Evolutionary conservation across 1,140 invertebrate genomes (phyloP).

Genomic region (Caenorhabditis brenneri): DNA sequence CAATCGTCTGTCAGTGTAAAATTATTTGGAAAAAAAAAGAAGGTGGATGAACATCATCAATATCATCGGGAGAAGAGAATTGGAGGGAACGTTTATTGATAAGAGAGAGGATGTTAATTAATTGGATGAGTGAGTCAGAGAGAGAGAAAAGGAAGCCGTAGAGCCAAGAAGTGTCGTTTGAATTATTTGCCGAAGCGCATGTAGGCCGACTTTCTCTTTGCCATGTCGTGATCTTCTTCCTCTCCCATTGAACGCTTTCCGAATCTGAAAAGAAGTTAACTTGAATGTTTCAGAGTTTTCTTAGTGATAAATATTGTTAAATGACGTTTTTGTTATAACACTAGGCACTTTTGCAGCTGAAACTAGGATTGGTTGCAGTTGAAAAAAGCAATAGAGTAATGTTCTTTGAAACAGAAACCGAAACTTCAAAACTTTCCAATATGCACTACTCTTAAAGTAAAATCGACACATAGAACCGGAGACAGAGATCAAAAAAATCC

Average conservation of each 20-base stretch:
- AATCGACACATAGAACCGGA: no score
- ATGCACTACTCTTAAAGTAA: no score
- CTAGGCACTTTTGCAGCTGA: no score
- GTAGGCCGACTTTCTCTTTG: conserved; percentile 31
- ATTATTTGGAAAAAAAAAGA: background rate
- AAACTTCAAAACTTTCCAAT: no score
- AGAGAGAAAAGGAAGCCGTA: background rate
- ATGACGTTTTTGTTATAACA: no score
- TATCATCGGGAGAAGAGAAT: background rate
- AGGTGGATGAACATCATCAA: background rate
- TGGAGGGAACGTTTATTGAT: background rate
- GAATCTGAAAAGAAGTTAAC: background rate
- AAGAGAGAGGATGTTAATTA: background rate
- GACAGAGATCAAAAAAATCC: no score
- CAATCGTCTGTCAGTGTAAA: background rate
- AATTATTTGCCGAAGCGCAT: conserved; percentile 22
- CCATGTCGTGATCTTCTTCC: conserved; percentile 24
- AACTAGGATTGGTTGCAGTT: no score
- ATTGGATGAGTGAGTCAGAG: background rate
- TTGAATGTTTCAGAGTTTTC: background rate
- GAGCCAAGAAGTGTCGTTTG: background rate
- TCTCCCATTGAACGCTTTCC: conserved; percentile 14
- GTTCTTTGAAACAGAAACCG: no score
- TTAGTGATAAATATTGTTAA: no score
- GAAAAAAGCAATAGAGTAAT: no score